phyloP scores from a whole-genome alignment of 1,140 invertebrate species.

The Euwallacea similis region DNA sequence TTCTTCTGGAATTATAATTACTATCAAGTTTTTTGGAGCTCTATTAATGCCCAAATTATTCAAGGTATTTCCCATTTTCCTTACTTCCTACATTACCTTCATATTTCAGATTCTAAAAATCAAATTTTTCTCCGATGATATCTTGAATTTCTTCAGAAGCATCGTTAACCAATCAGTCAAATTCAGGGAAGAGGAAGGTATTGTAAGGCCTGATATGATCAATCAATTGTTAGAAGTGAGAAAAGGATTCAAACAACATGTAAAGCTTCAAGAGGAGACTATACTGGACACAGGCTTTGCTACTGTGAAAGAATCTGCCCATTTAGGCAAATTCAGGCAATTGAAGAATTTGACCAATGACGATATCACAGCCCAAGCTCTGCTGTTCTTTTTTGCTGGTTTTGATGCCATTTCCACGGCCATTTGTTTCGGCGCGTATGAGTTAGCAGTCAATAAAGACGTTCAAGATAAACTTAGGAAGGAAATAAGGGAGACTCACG shows the following conservation, averaged over 20 bases:
- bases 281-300: slow-evolving; percentile 25
- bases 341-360: slow-evolving; percentile 36
- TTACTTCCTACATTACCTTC: background rate
- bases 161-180: slow-evolving; percentile 51
- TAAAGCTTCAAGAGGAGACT: slow-evolving; percentile 9
- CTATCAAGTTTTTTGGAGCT: slow-evolving; percentile 17
- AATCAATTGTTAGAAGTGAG: slow-evolving; percentile 54
- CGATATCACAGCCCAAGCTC: slow-evolving; percentile 51
- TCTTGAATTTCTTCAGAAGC: slow-evolving; percentile 41
- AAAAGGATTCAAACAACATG: slow-evolving; percentile 44
- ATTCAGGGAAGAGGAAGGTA: slow-evolving; percentile 49
- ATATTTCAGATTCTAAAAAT: slow-evolving; percentile 29
- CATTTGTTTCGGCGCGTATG: slow-evolving; percentile 49
- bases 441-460: slow-evolving; percentile 59
- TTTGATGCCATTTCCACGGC: slow-evolving; percentile 50
- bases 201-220: slow-evolving; percentile 55
- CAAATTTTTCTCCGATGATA: slow-evolving; percentile 16
- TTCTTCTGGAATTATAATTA: slow-evolving; percentile 18
- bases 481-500: slow-evolving; percentile 44
- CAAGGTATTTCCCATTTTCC: slow-evolving; percentile 17
- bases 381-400: slow-evolving; percentile 54
- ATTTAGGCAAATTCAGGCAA: slow-evolving; percentile 41
- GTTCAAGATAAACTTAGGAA: slow-evolving; percentile 53
- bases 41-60: slow-evolving; percentile 27
- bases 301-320: slow-evolving; percentile 22